Evolutionary conservation across 2,113 vertebrate species (phyloP).

Genomic region (Condylura cristata): DNA sequence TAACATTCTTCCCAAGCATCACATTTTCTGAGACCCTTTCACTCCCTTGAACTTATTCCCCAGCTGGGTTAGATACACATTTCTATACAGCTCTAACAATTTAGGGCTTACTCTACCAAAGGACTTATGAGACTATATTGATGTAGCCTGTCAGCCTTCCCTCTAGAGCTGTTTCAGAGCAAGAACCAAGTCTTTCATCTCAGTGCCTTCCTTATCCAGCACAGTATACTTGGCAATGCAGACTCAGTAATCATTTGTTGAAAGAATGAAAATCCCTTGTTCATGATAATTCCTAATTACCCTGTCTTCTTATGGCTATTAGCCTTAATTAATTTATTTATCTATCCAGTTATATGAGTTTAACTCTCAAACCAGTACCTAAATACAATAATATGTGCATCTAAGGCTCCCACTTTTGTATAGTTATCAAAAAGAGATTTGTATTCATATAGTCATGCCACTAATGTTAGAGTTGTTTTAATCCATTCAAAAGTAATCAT

Average conservation of each 20-base stretch:
- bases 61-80: neutral
- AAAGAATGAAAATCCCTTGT: neutral
- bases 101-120: neutral
- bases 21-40: neutral
- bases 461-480: neutral
- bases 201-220: neutral
- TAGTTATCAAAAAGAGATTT: slow-evolving; percentile 16
- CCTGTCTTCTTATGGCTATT: neutral
- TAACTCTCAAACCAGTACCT: neutral
- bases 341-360: neutral
- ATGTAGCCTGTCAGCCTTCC: neutral
- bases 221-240: neutral
- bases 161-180: neutral
- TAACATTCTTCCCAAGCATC: neutral
- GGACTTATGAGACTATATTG: neutral
- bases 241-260: neutral
- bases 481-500: neutral
- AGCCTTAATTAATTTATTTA: neutral
- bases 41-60: neutral
- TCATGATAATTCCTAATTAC: neutral
- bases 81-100: neutral
- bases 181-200: neutral
- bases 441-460: neutral
- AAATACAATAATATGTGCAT: accelerated
- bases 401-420: neutral